Conservation (phyloP, 2,888 invertebrate species). For the Cantharis flavilabris region DNA sequence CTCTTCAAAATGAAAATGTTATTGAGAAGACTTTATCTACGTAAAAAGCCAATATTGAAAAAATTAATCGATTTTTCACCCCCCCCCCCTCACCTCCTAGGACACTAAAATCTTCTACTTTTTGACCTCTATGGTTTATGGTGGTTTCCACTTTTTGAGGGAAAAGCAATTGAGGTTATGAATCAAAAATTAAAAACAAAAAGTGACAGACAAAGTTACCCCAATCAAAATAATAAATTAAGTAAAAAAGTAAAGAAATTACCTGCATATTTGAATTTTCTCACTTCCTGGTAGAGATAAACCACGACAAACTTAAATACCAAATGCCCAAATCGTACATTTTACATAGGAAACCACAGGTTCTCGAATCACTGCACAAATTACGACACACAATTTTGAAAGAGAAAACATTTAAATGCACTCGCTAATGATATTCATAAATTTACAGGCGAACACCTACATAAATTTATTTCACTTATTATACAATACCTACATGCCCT, state of each 20-base stretch:
- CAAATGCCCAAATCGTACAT: not conserved
- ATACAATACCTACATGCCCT: constrained; percentile 18
- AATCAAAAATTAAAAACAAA: not conserved
- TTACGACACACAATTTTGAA: not conserved
- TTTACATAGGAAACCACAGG: not conserved
- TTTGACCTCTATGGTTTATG: not conserved
- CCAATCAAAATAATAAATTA: not conserved
- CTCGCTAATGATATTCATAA: constrained; percentile 18
- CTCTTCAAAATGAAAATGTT: too few relatives aligned
- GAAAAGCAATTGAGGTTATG: not conserved
- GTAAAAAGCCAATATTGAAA: too few relatives aligned
- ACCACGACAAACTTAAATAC: not conserved
- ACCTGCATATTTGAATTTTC: not conserved
- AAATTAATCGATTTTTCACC: too few relatives aligned
- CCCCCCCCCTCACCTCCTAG: too few relatives aligned
- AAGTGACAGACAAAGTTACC: not conserved
- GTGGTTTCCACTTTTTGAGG: not conserved
- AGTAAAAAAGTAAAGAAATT: not conserved
- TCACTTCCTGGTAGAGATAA: not conserved
- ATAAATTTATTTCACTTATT: constrained; percentile 19
- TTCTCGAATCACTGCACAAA: not conserved
- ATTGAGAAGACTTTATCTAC: too few relatives aligned
- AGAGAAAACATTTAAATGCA: not conserved
- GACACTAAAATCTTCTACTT: too few relatives aligned
- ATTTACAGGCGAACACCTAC: constrained; percentile 23